Percentiles rank a stretch among this genome's conserved stretches.
phyloP scores from a whole-genome alignment of 2,888 invertebrate species.

The Lamproptera curius region DNA sequence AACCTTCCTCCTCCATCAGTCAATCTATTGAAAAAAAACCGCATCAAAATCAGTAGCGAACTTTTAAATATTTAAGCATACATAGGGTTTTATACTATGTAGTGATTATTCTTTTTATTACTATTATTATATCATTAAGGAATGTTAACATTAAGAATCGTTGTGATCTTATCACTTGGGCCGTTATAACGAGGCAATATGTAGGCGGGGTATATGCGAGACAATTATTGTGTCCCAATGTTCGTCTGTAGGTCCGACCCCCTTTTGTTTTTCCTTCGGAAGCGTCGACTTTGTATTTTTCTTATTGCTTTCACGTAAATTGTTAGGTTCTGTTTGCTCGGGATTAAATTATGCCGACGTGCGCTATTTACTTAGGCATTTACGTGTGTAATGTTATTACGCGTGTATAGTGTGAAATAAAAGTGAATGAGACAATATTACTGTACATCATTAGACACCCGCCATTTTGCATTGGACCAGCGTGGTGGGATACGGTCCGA shows the following conservation, averaged over 20 bases:
- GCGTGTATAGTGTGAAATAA: background rate
- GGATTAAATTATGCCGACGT: constrained; percentile 15
- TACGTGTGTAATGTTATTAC: background rate
- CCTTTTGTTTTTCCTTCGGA: constrained; percentile 31
- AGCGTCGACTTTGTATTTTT: constrained; percentile 17
- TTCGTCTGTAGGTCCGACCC: constrained; percentile 42
- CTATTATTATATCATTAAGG: no score
- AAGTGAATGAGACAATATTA: background rate
- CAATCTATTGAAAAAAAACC: no score
- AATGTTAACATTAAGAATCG: no score
- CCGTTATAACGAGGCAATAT: constrained; percentile 31
- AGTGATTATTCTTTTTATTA: no score
- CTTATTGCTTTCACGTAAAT: constrained; percentile 21
- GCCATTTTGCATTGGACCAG: no score
- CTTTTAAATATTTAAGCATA: no score
- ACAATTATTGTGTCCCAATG: constrained; percentile 61
- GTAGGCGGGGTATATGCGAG: constrained; percentile 58
- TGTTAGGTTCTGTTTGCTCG: constrained; percentile 15
- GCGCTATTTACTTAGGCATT: constrained; percentile 13
- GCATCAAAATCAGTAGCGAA: no score
- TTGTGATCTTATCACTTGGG: constrained; percentile 27
- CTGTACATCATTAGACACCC: no score
- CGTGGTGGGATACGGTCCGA: no score
- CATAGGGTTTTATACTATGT: no score
- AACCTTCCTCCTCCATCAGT: no score